Percentiles rank a stretch among this genome's conserved stretches.
These are phyloP conservation scores for Lophotis ruficrista DNA, from an alignment of 2,113 vertebrate genomes.

Conservation along the genomic window DNA sequence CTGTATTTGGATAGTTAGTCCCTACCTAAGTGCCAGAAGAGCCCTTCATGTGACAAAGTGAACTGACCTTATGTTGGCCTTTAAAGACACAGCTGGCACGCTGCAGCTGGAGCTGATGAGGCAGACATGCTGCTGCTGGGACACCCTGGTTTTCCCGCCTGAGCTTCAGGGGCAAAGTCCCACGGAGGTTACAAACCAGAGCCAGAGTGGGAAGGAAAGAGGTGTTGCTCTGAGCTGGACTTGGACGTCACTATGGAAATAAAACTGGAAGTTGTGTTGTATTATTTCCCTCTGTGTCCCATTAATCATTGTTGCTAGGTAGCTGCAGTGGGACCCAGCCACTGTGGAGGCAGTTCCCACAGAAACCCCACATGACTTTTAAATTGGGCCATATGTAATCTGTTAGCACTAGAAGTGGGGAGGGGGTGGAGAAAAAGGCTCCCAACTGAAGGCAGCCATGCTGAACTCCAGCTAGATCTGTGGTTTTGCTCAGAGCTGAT, in stretches of 20 bases:
- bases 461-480: background rate
- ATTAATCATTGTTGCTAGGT: background rate
- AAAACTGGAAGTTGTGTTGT: background rate
- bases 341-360: background rate
- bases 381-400: background rate
- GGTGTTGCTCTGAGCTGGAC: background rate
- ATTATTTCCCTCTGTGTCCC: background rate
- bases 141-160: background rate
- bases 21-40: background rate
- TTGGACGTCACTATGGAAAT: background rate
- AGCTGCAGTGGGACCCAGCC: background rate
- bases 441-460: background rate
- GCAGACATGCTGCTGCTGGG: background rate
- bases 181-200: background rate
- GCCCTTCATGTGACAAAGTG: background rate
- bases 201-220: background rate
- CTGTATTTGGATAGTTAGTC: background rate
- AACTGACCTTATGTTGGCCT: background rate
- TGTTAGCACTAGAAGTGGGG: background rate
- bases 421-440: background rate
- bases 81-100: background rate
- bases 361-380: constrained; percentile 1
- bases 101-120: background rate
- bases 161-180: background rate
- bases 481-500: background rate